Percentiles rank a stretch among this genome's conserved stretches.
These are phyloP conservation scores for Hyposoter dolosus DNA, from an alignment of 2,888 invertebrate species.

Conservation along the genomic window DNA sequence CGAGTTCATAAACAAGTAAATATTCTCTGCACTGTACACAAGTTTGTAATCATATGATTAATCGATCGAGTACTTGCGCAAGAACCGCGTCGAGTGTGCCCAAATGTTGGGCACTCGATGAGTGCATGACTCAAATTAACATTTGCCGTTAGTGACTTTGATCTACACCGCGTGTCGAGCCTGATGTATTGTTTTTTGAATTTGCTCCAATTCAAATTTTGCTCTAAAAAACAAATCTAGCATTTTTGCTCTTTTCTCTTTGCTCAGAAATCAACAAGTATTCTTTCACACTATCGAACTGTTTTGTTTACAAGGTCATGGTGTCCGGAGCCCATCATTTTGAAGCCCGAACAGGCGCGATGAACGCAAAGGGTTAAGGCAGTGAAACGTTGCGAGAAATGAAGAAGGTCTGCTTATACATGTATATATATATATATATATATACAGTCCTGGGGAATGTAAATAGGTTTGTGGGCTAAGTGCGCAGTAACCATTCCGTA, in stretches of 20 bases:
- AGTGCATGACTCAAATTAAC: neutral
- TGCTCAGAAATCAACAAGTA: too few relatives aligned
- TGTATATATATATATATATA: neutral
- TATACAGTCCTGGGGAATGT: constrained; percentile 65
- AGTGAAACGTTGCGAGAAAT: neutral
- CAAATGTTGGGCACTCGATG: neutral
- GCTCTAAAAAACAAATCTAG: neutral
- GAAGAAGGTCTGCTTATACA: neutral
- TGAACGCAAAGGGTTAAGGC: constrained; percentile 1
- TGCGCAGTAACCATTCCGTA: constrained; percentile 69
- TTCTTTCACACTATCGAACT: neutral
- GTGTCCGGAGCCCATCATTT: neutral
- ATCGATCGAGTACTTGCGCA: neutral
- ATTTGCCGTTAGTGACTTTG: too few relatives aligned
- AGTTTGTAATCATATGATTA: neutral
- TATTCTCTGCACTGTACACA: neutral
- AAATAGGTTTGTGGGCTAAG: constrained; percentile 73
- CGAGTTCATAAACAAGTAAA: neutral
- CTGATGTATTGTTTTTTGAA: too few relatives aligned
- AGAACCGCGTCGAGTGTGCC: neutral
- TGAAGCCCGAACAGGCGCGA: neutral
- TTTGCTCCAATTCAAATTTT: neutral
- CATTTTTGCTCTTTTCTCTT: neutral
- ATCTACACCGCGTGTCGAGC: too few relatives aligned
- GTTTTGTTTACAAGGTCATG: neutral